These are phyloP conservation scores for Melanotaenia duboulayi DNA, from an alignment of 2,113 vertebrate genomes.

Conservation along the genomic window DNA sequence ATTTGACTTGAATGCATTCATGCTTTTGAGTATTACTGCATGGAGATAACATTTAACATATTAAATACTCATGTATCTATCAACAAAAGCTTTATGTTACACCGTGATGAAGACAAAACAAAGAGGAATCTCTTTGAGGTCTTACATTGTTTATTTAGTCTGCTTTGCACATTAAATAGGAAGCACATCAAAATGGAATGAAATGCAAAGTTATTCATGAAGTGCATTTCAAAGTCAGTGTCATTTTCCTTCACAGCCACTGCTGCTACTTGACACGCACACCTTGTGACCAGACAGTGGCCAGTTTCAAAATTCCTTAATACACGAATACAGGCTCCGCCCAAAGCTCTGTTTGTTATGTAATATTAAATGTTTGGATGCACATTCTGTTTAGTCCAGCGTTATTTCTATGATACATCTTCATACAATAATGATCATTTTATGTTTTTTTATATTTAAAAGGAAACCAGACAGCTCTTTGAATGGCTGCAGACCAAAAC, in stretches of 20 bases:
- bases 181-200: constrained; percentile 14
- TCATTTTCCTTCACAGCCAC: constrained; percentile 34
- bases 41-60: constrained; percentile 3
- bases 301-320: constrained; percentile 30
- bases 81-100: constrained; percentile 9
- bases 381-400: background rate
- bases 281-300: constrained; percentile 37
- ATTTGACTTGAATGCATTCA: constrained; percentile 22
- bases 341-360: constrained; percentile 25
- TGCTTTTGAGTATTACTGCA: background rate
- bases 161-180: constrained; percentile 34
- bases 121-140: constrained; percentile 8
- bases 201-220: constrained; percentile 64
- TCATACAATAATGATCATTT: no score
- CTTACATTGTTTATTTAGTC: constrained; percentile 27
- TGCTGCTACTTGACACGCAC: constrained; percentile 46
- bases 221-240: constrained; percentile 38
- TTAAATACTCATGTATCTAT: background rate
- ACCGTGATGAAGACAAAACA: constrained; percentile 25
- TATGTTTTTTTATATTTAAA: no score
- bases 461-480: no score
- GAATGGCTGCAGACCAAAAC: no score
- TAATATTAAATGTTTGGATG: constrained; percentile 38
- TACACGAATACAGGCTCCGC: constrained; percentile 44
- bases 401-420: background rate